Evolutionary conservation across 2,888 invertebrate genomes (phyloP), one percentile per base, ranked within the genome.

Genomic region (Neoascia interrupta): DNA sequence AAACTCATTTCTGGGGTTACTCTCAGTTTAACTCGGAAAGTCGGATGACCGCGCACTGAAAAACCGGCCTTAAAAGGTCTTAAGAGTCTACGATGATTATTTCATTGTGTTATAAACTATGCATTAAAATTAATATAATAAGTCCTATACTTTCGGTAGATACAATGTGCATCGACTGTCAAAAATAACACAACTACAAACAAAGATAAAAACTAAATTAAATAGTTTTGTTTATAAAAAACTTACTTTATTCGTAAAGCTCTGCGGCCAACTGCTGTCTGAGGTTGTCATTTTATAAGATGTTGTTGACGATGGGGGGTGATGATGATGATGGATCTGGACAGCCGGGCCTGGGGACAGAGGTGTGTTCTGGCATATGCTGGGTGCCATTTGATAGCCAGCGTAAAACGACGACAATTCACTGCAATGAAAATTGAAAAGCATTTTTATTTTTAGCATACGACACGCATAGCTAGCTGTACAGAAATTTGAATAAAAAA

Each of bases 301-400:
- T 53, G 86, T 84, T 83, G 87, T 81, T 54, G 87, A 87, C 85
- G 74, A 85, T 86, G 15, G 83, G 82, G 63, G 82, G 74, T 28
- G 84, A 82, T 79, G 79, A 49, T 34, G 81, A 69, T 49, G 83
- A 61, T 60, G 72, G 31, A 28, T 68, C 70, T 53, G 60, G 64
- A 36, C 39, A 56, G 68, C 66, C 74, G 70, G 76, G 36, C 82
- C 84, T 47, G 84, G 82, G 68, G 84, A 82, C 82, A 86, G 64
- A 82, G 87, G 85, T 72, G 87, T 85, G 45, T 85, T 86, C 75
- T 88, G 86, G 83, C 87, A 87, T 81, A 87, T 86, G 83, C 89
- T 91, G 61, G 91, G 91, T 73, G 90, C 89, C 91, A 91, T 91
- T 81, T 87, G 89, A 84, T 88, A 88, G 72, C 87, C 87, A 66